Percentiles rank a stretch among this genome's conserved stretches.
Evolutionary conservation across 2,113 vertebrate species (phyloP).

Genomic region (Heterotis niloticus): DNA sequence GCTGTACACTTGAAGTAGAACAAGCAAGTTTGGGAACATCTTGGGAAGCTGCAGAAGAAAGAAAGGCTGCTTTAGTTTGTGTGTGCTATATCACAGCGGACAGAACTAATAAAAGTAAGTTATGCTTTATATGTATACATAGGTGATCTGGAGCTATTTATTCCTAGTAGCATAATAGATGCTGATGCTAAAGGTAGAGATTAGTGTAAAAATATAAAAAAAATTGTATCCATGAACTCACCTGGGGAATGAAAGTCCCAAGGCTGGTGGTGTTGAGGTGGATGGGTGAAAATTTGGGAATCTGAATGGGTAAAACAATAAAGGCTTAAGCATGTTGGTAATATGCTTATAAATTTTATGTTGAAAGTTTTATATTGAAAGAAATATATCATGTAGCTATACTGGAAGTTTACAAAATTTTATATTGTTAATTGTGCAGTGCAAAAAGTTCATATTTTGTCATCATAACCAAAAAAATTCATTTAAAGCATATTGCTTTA

Average conservation of each 20-base stretch:
- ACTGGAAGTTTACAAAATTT: neutral
- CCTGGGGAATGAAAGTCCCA: constrained; percentile 57
- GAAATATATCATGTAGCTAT: neutral
- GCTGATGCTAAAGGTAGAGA: too few relatives aligned
- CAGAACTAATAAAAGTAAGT: too few relatives aligned
- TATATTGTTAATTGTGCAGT: neutral
- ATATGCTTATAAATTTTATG: neutral
- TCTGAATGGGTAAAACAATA: constrained; percentile 40
- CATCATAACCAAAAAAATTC: neutral
- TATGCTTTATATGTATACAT: too few relatives aligned
- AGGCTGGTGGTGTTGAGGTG: constrained; percentile 63
- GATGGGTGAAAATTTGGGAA: constrained; percentile 43
- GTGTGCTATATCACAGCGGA: too few relatives aligned
- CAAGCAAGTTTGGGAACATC: constrained; percentile 54
- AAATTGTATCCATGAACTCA: constrained; percentile 28
- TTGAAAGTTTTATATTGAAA: neutral
- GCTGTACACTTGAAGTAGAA: constrained; percentile 54
- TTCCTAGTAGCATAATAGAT: too few relatives aligned
- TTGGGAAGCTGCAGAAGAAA: constrained; percentile 53
- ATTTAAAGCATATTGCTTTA: too few relatives aligned
- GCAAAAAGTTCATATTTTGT: neutral
- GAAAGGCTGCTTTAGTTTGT: neutral
- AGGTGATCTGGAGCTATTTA: too few relatives aligned
- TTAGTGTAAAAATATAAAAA: neutral
- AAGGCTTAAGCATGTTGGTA: neutral